phyloP scores from a whole-genome alignment of 2,888 invertebrate genomes.

The Trachelus stipa region DNA sequence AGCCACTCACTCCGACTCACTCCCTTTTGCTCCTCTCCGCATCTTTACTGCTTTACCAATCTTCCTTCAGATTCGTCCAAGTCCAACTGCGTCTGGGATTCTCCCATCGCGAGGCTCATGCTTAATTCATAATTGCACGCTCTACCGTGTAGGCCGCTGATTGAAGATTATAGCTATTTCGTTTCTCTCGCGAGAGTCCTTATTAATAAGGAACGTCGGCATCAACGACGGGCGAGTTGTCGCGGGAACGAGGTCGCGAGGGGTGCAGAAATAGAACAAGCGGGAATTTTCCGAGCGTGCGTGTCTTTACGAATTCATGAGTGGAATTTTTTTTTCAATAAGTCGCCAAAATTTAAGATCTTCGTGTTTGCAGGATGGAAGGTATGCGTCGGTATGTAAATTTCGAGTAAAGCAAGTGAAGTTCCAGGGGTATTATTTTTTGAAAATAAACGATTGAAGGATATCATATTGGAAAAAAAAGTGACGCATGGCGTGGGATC shows the following conservation, averaged over 20 bases:
- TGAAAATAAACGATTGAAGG: not conserved
- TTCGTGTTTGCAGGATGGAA: no score
- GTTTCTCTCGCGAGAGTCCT: slow-evolving; percentile 19
- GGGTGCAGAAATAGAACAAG: not conserved
- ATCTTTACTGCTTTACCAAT: not conserved
- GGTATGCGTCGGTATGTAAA: not conserved
- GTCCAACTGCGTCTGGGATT: not conserved
- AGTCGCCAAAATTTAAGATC: not conserved
- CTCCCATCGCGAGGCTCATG: slow-evolving; percentile 29
- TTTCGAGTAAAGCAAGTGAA: not conserved
- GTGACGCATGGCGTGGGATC: not conserved
- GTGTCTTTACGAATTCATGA: not conserved
- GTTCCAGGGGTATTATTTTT: not conserved
- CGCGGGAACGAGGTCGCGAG: not conserved
- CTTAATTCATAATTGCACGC: slow-evolving; percentile 57
- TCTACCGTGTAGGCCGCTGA: slow-evolving; percentile 47
- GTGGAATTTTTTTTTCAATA: not conserved
- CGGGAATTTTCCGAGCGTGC: not conserved
- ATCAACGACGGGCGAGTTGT: not conserved
- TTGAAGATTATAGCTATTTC: slow-evolving; percentile 63
- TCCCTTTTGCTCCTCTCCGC: not conserved
- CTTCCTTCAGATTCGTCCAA: not conserved
- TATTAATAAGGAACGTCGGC: slow-evolving; percentile 4
- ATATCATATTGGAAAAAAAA: not conserved
- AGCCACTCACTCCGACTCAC: not conserved